A percentile compares a stretch with the other conserved stretches of the same genome.
These are phyloP conservation scores for Drosophila elegans DNA, from an alignment of 1,140 invertebrate species.

Conservation along the genomic window DNA sequence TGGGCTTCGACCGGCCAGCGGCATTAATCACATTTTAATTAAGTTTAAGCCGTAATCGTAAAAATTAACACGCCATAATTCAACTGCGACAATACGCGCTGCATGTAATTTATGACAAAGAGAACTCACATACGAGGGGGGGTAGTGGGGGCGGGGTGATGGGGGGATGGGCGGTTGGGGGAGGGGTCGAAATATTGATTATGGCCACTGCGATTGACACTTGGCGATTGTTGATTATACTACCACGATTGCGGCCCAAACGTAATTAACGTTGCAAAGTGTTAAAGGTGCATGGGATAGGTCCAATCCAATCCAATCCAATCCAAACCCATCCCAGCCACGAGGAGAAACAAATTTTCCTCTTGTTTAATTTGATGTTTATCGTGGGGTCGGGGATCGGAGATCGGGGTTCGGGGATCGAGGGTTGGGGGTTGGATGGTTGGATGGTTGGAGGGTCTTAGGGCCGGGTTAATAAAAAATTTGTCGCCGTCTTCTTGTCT, in stretches of 20 bases:
- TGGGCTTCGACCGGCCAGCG: conserved; percentile 40
- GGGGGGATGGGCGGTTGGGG: too few relatives aligned
- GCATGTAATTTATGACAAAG: conserved; percentile 78
- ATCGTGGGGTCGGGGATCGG: conserved; percentile 30
- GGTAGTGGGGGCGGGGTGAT: background rate
- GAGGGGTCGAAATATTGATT: conserved; percentile 74
- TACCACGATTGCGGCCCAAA: conserved; percentile 42
- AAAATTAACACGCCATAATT: conserved; percentile 83
- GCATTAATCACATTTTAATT: conserved; percentile 83
- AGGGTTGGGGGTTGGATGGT: conserved; percentile 1
- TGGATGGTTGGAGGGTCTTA: conserved; percentile 23
- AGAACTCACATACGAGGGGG: background rate
- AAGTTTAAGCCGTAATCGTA: conserved; percentile 83
- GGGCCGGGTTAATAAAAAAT: conserved; percentile 79
- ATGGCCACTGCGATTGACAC: conserved; percentile 58
- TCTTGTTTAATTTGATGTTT: conserved; percentile 78
- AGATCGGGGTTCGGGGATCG: conserved; percentile 7
- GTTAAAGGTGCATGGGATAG: conserved; percentile 72
- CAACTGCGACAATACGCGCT: conserved; percentile 79
- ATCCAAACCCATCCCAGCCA: conserved; percentile 15
- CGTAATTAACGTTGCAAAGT: conserved; percentile 82
- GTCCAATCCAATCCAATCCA: background rate
- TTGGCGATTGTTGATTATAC: conserved; percentile 66
- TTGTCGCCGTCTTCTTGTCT: conserved; percentile 76
- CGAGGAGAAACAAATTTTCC: conserved; percentile 75